Percentiles rank a stretch among this genome's conserved stretches.
These are phyloP conservation scores for Hephaestus fuliginosus DNA, from an alignment of 2,797 vertebrate genomes.

Conservation along the genomic window DNA sequence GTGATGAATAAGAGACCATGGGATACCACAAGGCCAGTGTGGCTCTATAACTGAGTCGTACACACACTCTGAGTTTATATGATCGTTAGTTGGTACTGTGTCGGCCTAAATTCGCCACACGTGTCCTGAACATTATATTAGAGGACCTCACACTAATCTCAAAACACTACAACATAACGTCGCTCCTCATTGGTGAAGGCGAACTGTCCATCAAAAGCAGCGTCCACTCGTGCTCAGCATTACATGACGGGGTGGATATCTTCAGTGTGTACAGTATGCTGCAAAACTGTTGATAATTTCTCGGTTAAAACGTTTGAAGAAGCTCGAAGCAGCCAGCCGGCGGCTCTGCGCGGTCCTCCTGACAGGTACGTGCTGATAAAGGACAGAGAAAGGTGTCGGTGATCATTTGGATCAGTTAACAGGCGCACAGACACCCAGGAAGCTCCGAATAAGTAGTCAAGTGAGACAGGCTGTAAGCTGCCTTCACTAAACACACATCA, in stretches of 20 bases:
- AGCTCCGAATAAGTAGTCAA: constrained; percentile 78
- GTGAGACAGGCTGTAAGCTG: constrained; percentile 56
- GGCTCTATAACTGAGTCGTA: accelerated
- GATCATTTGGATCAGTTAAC: constrained; percentile 60
- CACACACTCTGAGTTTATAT: neutral
- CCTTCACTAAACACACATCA: constrained; percentile 17
- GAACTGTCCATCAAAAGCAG: constrained; percentile 84
- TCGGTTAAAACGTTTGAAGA: constrained; percentile 59
- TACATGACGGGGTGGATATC: constrained; percentile 88
- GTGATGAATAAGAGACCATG: constrained; percentile 19
- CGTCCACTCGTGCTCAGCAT: constrained; percentile 87
- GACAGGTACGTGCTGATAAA: constrained; percentile 77
- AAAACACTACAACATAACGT: constrained; percentile 81
- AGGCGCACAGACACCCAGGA: constrained; percentile 84
- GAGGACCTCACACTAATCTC: constrained; percentile 79
- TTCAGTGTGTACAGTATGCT: constrained; percentile 86
- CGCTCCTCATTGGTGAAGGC: constrained; percentile 82
- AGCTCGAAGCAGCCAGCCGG: constrained; percentile 33
- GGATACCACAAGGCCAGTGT: neutral
- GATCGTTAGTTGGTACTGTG: neutral
- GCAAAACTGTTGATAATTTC: constrained; percentile 80
- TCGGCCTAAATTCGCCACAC: constrained; percentile 50
- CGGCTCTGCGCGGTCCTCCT: constrained; percentile 44
- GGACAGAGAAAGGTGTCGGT: no score
- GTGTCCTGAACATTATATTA: constrained; percentile 62